Conservation (phyloP, 2,888 invertebrate genomes). For the Sylvicola cinctus region DNA sequence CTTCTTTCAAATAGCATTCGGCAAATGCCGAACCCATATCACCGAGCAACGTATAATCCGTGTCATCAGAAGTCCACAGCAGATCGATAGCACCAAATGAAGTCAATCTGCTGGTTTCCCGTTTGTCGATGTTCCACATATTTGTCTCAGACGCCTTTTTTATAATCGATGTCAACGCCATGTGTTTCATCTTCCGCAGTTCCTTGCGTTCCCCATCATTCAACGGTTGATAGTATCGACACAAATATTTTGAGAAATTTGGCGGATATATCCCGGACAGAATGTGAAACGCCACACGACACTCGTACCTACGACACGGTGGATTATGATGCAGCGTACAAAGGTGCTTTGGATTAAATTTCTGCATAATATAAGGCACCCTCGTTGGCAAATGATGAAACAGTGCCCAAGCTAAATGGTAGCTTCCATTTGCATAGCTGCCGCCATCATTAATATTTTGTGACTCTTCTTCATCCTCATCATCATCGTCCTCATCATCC, state of each 20-base stretch:
- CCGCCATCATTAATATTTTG: no score
- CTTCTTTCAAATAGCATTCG: conserved; percentile 8
- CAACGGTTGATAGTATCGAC: conserved; percentile 23
- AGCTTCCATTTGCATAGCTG: conserved; percentile 7
- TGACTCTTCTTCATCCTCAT: no score
- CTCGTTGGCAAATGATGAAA: conserved; percentile 21
- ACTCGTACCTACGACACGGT: conserved; percentile 11
- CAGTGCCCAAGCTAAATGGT: conserved; percentile 25
- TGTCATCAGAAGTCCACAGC: conserved; percentile 7
- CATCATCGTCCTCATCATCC: no score
- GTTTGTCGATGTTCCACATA: conserved; percentile 2
- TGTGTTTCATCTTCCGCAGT: conserved; percentile 5
- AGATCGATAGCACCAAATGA: conserved; percentile 6
- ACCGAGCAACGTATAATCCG: conserved; percentile 6
- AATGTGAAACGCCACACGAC: conserved; percentile 22
- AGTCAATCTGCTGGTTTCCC: neutral
- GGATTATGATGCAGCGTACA: conserved; percentile 13
- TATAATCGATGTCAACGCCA: conserved; percentile 6
- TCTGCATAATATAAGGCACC: conserved; percentile 14
- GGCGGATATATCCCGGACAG: conserved; percentile 22
- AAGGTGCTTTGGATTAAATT: conserved; percentile 11
- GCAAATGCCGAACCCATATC: conserved; percentile 8
- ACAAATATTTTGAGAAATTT: conserved; percentile 19
- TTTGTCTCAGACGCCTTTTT: conserved; percentile 6
- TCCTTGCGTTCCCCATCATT: conserved; percentile 15